These are phyloP conservation scores for Hydropsyche tenuis DNA, from an alignment of 1,140 invertebrate genomes.

Conservation along the genomic window DNA sequence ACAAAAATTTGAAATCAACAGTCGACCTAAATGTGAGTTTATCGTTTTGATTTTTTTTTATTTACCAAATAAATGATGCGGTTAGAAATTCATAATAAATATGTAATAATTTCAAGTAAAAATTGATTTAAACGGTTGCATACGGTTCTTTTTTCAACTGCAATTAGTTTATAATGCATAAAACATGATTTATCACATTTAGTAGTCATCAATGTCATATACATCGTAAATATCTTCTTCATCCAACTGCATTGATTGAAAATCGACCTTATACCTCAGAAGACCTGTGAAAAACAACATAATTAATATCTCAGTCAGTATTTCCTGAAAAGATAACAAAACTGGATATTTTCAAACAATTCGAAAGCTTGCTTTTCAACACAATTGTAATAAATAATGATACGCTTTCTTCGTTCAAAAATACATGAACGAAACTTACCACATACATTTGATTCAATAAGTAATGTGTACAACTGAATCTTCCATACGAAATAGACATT, in stretches of 20 bases:
- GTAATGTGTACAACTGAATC: conserved; percentile 1
- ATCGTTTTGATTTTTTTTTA: not conserved
- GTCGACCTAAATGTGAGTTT: not conserved
- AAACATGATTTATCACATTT: conserved; percentile 51
- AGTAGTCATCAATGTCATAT: conserved; percentile 94
- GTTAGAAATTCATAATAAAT: not conserved
- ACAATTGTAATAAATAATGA: conserved; percentile 5
- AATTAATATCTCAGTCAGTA: no score
- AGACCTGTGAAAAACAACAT: conserved; percentile 72
- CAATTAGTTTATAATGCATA: not conserved
- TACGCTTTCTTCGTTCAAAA: no score
- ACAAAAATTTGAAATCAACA: not conserved
- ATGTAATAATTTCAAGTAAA: not conserved
- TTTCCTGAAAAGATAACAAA: no score
- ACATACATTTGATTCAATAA: no score
- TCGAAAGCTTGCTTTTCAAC: not conserved
- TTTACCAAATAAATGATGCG: conserved; percentile 13
- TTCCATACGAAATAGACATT: conserved; percentile 12
- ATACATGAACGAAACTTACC: not conserved
- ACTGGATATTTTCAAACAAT: not conserved
- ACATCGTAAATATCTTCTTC: conserved; percentile 82
- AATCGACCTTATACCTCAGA: conserved; percentile 98
- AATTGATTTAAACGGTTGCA: not conserved
- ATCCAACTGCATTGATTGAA: conserved; percentile 94
- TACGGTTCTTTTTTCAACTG: not conserved